Evolutionary conservation across 2,797 vertebrate genomes (phyloP), one percentile per base, ranked within the genome.

Genomic region (Thripadectes ignobilis): DNA sequence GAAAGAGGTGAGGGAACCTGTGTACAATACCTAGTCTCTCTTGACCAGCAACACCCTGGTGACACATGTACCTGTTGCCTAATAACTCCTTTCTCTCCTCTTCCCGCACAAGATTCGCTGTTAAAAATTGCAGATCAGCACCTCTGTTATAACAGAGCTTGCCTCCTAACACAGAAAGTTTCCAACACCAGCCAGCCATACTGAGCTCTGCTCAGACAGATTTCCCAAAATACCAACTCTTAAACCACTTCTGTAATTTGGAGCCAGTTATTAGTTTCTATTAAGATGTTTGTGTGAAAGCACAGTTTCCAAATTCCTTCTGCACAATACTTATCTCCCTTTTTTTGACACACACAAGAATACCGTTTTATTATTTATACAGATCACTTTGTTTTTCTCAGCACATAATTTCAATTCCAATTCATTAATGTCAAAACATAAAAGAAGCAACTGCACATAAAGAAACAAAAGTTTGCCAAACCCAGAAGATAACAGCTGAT

Each of bases 361-460:
- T 81, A 73, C 22, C 34, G 57, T 76, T 92, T 94, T 77, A 80
- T 85, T 95, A 89, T 88, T 96, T 79, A 72, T 85, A 93, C 63
- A 77, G 93, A 92, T 93, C 65, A 86, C 87, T 92, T 94, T 95
- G 89, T 96, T 92, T 84, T 93, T 61, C 85, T 83, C 91, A 32
- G 82, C 32, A 84, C 76, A 73, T 67, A 86, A 78, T 84, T 94
- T 91, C 77, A 84, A 74, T 94, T 96, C 92, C 88, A 95, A 88
- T 92, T 95, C 86, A 95, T 97, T 95, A 92, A 92, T 92, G 92
- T 92, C 85, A 96, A 96, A 90, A 66, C 59, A 95, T 75, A 80
- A 93, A 96, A 88, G 89, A 85, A 94, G 76, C 66, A 91, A 73
- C 66, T 4, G 21, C 74, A 92, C 66, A 93, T 80, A 88, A 92